A percentile compares a stretch with the other conserved stretches of the same genome.
Conservation (phyloP, 2,888 invertebrate genomes). For the Orthosia cruda region DNA sequence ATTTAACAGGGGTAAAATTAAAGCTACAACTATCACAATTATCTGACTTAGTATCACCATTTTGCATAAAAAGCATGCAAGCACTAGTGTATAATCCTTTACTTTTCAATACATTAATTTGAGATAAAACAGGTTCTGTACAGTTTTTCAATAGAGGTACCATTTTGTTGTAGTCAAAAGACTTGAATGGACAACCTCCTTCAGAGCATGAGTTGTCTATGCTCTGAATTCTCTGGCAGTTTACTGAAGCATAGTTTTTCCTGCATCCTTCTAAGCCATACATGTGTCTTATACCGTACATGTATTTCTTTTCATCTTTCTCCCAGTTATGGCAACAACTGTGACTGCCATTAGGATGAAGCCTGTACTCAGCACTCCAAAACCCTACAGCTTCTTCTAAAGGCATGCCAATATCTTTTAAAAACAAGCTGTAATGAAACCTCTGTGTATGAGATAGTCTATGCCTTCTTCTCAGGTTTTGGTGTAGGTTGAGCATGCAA, state of each 20-base stretch:
- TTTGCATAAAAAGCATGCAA: slow-evolving; percentile 78
- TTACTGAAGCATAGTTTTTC: slow-evolving; percentile 92
- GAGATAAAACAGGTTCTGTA: slow-evolving; percentile 70
- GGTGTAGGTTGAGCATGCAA: slow-evolving; percentile 93
- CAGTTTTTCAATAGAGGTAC: slow-evolving; percentile 77
- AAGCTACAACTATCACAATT: slow-evolving; percentile 77
- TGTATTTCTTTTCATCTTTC: slow-evolving; percentile 92
- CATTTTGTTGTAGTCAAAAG: slow-evolving; percentile 89
- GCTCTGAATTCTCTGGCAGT: slow-evolving; percentile 92
- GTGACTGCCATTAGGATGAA: slow-evolving; percentile 85
- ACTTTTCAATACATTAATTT: slow-evolving; percentile 80
- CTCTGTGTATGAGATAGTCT: slow-evolving; percentile 93
- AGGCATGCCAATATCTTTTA: slow-evolving; percentile 94
- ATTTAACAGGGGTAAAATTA: slow-evolving; percentile 87
- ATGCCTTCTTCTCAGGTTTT: slow-evolving; percentile 90
- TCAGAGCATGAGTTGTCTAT: slow-evolving; percentile 90
- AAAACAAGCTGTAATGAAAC: slow-evolving; percentile 93
- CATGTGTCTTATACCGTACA: slow-evolving; percentile 94
- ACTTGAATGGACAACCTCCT: slow-evolving; percentile 93
- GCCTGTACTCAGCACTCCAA: slow-evolving; percentile 93
- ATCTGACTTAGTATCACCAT: slow-evolving; percentile 56
- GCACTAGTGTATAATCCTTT: slow-evolving; percentile 79
- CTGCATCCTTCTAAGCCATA: slow-evolving; percentile 94
- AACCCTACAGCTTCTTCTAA: slow-evolving; percentile 93
- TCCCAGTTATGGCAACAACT: slow-evolving; percentile 93